Evolutionary conservation across 2,113 vertebrate species (phyloP).

Genomic region (Empidonax alnorum): DNA sequence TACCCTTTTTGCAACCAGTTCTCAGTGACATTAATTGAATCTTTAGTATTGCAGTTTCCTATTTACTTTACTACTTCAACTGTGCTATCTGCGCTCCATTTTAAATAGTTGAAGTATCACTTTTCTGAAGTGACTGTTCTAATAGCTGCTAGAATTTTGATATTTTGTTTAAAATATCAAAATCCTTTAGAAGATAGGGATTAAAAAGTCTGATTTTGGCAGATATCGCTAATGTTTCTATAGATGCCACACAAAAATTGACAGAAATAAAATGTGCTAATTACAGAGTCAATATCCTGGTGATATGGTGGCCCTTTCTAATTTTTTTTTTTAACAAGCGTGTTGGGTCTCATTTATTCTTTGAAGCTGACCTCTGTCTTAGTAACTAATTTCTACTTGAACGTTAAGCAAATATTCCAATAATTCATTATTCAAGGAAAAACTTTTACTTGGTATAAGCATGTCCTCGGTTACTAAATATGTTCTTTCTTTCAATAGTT

Average conservation of each 20-base stretch:
- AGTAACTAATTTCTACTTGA: not conserved
- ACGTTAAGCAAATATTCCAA: not conserved
- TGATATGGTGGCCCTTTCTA: not conserved
- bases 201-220: not conserved
- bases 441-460: not conserved
- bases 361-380: not conserved
- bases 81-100: not conserved
- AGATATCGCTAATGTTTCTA: not conserved
- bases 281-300: not conserved
- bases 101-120: not conserved
- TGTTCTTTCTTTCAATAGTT: not conserved
- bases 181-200: not conserved
- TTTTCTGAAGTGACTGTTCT: not conserved
- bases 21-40: not conserved
- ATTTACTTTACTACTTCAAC: not conserved
- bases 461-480: not conserved
- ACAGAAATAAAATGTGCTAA: not conserved
- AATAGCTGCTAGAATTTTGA: not conserved
- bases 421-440: not conserved
- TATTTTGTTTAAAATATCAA: not conserved
- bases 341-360: not conserved
- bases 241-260: not conserved
- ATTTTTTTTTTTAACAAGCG: not conserved
- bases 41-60: not conserved
- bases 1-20: not conserved